These are phyloP conservation scores for Cheiracanthium punctorium DNA, from an alignment of 2,888 invertebrate genomes.

Conservation along the genomic window DNA sequence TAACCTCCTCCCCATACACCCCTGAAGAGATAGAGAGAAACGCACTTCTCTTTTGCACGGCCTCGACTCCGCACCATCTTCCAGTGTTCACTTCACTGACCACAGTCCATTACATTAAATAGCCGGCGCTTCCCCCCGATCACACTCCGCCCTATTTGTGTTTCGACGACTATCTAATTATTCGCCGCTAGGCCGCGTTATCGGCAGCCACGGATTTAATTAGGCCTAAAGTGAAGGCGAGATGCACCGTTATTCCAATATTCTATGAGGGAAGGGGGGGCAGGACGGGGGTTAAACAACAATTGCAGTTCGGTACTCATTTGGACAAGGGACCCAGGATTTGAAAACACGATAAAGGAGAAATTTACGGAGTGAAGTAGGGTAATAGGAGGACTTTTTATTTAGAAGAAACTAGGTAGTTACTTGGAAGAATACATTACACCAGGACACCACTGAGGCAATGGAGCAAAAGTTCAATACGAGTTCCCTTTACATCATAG, in stretches of 20 bases:
- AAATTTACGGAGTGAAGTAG: no score
- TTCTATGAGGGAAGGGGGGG: neutral
- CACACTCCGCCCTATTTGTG: slow-evolving; percentile 64
- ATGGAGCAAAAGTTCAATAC: no score
- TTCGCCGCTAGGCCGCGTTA: slow-evolving; percentile 22
- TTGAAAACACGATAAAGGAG: no score
- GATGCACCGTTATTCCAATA: slow-evolving; percentile 37
- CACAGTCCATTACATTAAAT: slow-evolving; percentile 8
- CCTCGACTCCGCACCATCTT: neutral
- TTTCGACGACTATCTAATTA: slow-evolving; percentile 69
- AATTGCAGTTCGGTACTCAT: no score
- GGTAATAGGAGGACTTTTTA: no score
- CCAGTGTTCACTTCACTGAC: slow-evolving; percentile 3
- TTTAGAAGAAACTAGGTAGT: no score
- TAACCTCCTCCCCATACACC: neutral
- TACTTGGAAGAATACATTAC: no score
- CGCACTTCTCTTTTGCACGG: neutral
- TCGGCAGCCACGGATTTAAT: slow-evolving; percentile 46
- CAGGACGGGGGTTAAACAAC: no score
- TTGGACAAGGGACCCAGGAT: no score
- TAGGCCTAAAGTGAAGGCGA: slow-evolving; percentile 62
- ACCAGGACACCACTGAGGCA: no score
- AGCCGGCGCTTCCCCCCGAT: slow-evolving; percentile 18
- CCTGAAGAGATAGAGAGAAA: neutral
- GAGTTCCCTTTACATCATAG: no score